Percentiles rank a stretch among this genome's conserved stretches.
These are phyloP conservation scores for Diplolepis rosae DNA, from an alignment of 2,888 invertebrate genomes.

Conservation along the genomic window DNA sequence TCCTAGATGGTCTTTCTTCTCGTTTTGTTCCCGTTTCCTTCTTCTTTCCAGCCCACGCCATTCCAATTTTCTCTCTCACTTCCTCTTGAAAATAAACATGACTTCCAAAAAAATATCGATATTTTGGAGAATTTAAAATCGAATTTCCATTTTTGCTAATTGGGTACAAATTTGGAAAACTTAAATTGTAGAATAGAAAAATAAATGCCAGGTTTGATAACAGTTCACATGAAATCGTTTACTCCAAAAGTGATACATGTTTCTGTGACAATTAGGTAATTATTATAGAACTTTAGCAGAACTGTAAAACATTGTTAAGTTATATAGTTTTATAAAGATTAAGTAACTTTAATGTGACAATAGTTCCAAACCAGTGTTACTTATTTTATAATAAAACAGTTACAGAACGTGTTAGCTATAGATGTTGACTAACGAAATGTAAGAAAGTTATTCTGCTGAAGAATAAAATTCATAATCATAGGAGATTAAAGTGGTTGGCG, in stretches of 20 bases:
- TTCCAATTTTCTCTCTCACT: constrained; percentile 18
- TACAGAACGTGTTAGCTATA: not conserved
- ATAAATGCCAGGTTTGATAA: too few relatives aligned
- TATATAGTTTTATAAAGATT: too few relatives aligned
- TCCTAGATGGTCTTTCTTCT: constrained; percentile 69
- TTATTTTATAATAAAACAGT: too few relatives aligned
- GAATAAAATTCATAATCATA: constrained; percentile 1
- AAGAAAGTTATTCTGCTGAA: not conserved
- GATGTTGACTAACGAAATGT: not conserved
- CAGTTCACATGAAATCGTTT: too few relatives aligned
- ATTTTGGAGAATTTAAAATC: not conserved
- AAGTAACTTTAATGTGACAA: too few relatives aligned
- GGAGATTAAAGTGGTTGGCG: constrained; percentile 2
- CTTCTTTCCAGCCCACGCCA: constrained; percentile 37
- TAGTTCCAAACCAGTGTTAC: too few relatives aligned
- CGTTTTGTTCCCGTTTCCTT: constrained; percentile 62
- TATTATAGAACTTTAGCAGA: too few relatives aligned
- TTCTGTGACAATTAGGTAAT: too few relatives aligned
- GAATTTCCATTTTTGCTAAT: not conserved
- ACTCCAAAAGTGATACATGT: too few relatives aligned
- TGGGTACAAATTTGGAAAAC: too few relatives aligned
- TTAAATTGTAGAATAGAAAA: not conserved
- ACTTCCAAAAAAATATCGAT: not conserved
- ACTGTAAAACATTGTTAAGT: too few relatives aligned
- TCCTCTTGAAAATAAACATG: constrained; percentile 7